These are phyloP conservation scores for Patella depressa DNA, from an alignment of 2,888 invertebrate genomes.

Conservation along the genomic window DNA sequence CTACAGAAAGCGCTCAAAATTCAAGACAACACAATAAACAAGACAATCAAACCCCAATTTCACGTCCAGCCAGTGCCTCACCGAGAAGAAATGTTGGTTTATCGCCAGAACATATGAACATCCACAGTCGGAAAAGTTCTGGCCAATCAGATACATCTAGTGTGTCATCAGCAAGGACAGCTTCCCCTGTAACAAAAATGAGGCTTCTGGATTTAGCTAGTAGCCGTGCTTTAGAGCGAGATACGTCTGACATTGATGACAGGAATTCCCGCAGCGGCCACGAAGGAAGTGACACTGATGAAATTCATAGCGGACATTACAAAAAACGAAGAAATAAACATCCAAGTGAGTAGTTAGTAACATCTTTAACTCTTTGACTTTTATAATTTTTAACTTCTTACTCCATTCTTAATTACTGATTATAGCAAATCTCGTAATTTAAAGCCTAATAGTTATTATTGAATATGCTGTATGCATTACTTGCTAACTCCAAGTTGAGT, in stretches of 20 bases:
- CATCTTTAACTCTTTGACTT: no score
- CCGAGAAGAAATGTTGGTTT: background rate
- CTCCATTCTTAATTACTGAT: no score
- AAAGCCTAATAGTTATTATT: no score
- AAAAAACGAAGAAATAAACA: no score
- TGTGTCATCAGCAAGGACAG: conserved; percentile 29
- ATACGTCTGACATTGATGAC: conserved; percentile 20
- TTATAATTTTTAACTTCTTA: no score
- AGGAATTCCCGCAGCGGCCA: conserved; percentile 23
- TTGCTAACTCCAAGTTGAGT: no score
- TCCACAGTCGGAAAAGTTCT: conserved; percentile 13
- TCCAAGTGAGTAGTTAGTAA: no score
- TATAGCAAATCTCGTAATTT: no score
- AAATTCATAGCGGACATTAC: no score
- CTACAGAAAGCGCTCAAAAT: conserved; percentile 7
- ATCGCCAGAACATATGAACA: background rate
- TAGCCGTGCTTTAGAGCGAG: conserved; percentile 35
- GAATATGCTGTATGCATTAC: no score
- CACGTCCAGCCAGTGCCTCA: conserved; percentile 5
- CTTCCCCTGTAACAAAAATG: conserved; percentile 36
- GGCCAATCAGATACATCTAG: conserved; percentile 32
- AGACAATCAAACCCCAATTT: background rate
- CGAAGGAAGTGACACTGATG: conserved; percentile 10
- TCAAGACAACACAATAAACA: background rate
- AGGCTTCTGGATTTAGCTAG: conserved; percentile 33